phyloP scores from a whole-genome alignment of 23 tunicate genomes.

The Ascidia mentula region DNA sequence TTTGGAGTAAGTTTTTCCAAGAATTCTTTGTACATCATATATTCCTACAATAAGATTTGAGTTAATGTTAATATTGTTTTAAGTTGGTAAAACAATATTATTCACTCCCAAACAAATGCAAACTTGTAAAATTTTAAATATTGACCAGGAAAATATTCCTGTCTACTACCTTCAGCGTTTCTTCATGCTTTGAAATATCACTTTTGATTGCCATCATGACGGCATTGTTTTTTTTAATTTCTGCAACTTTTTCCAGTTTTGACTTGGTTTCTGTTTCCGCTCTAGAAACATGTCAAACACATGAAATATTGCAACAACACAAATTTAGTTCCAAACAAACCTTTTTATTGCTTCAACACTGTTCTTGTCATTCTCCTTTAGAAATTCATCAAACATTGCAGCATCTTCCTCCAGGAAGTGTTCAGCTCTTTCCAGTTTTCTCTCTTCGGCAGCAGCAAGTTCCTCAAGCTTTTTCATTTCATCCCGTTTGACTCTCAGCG shows the following conservation, averaged over 20 bases:
- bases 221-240: conserved; percentile 84
- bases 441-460: conserved; percentile 87
- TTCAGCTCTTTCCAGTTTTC: conserved; percentile 90
- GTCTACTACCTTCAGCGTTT: conserved; percentile 57
- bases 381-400: conserved; percentile 91
- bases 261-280: conserved; percentile 93
- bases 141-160: not conserved
- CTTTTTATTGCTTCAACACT: conserved; percentile 96
- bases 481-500: conserved; percentile 88
- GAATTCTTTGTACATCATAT: conserved; percentile 83
- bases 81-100: no score
- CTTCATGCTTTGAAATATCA: conserved; percentile 96
- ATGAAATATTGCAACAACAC: not conserved
- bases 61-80: no score
- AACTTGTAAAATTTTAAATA: not conserved
- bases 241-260: conserved; percentile 93
- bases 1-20: conserved; percentile 79
- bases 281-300: conserved; percentile 10
- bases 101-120: no score
- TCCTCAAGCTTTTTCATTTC: conserved; percentile 95
- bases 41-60: conserved; percentile 76
- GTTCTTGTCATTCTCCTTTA: conserved; percentile 95
- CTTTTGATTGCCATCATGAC: conserved; percentile 86
- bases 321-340: conserved; percentile 13
- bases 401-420: conserved; percentile 97